These are phyloP conservation scores for Ectropis crepuscularia DNA, from an alignment of 2,888 invertebrate species.

Conservation along the genomic window DNA sequence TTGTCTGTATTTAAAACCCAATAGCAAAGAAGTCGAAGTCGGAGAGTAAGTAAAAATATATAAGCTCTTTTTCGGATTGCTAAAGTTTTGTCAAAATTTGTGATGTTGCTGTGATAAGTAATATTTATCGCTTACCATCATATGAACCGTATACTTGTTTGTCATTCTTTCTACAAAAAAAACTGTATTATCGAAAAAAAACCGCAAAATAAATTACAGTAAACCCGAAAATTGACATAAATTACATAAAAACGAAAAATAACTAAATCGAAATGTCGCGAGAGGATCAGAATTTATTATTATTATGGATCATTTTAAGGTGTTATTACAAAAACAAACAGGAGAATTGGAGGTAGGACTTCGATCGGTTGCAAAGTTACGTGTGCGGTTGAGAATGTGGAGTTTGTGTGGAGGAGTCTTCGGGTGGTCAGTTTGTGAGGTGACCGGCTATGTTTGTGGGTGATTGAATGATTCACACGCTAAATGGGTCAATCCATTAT, in stretches of 20 bases:
- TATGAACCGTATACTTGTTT: too few relatives aligned
- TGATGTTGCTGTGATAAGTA: too few relatives aligned
- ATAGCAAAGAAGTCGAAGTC: too few relatives aligned
- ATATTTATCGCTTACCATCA: too few relatives aligned
- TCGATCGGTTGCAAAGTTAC: conserved; percentile 42
- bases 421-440: conserved; percentile 20
- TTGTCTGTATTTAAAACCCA: too few relatives aligned
- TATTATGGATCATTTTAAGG: conserved; percentile 50
- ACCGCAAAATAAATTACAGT: conserved; percentile 1
- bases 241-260: conserved; percentile 32
- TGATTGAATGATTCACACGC: conserved; percentile 72
- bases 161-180: too few relatives aligned
- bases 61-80: too few relatives aligned
- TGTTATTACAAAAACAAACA: conserved; percentile 58
- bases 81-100: too few relatives aligned
- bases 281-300: conserved; percentile 51
- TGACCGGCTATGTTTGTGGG: conserved; percentile 47
- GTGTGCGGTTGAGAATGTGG: conserved; percentile 17
- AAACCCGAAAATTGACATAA: conserved; percentile 15
- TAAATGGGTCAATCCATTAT: conserved; percentile 82
- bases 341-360: conserved; percentile 40
- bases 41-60: too few relatives aligned
- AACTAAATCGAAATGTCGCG: conserved; percentile 26
- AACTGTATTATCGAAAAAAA: not conserved
- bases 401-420: not conserved